phyloP scores from a whole-genome alignment of 2,113 vertebrate species.

The Caranx melampygus region DNA sequence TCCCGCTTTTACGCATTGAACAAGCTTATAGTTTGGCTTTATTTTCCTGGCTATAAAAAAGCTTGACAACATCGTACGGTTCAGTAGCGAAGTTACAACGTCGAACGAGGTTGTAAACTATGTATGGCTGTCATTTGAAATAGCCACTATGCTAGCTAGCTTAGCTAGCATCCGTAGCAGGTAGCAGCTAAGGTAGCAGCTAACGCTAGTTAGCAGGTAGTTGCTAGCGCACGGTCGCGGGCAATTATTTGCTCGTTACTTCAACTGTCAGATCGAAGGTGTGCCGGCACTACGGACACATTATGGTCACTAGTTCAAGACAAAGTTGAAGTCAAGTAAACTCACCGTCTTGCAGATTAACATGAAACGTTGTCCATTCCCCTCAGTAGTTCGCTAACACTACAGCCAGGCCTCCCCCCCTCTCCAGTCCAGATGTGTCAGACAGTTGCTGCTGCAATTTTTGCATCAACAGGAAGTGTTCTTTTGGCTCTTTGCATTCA shows the following conservation, averaged over 20 bases:
- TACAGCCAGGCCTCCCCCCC: constrained; percentile 84
- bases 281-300: constrained; percentile 8
- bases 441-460: constrained; percentile 83
- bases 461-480: constrained; percentile 85
- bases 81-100: not conserved
- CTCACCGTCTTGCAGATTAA: constrained; percentile 79
- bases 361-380: constrained; percentile 83
- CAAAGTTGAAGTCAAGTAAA: constrained; percentile 5
- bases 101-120: constrained; percentile 39
- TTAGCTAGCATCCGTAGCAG: constrained; percentile 3
- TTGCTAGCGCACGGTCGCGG: constrained; percentile 44
- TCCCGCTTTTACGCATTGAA: not conserved
- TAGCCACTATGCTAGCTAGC: constrained; percentile 42
- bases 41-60: not conserved
- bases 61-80: not conserved
- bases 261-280: constrained; percentile 1
- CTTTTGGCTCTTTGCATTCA: constrained; percentile 80
- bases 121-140: constrained; percentile 57
- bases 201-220: constrained; percentile 53
- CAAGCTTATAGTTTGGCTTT: not conserved
- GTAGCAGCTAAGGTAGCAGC: no score
- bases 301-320: not conserved
- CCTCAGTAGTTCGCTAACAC: constrained; percentile 76
- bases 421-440: constrained; percentile 84
- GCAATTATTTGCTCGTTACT: constrained; percentile 28